Evolutionary conservation across 2,888 invertebrate genomes (phyloP).

Genomic region (Dioctria rufipes): DNA sequence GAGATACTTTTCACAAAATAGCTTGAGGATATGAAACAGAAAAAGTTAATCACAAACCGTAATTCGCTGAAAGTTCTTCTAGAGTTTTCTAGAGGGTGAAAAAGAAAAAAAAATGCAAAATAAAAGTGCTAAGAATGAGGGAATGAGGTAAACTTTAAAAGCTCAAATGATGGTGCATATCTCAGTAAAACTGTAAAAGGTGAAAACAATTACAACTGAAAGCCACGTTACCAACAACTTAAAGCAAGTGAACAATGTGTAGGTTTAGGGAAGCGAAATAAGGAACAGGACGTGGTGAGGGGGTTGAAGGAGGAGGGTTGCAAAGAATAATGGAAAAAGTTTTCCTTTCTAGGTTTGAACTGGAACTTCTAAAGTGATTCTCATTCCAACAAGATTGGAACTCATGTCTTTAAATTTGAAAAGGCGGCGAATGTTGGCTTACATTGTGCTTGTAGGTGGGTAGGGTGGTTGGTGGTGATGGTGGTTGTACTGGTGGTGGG

Average conservation of each 20-base stretch:
- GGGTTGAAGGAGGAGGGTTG: not conserved
- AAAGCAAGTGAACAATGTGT: not conserved
- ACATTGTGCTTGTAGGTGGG: not conserved
- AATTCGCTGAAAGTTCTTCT: constrained; percentile 45
- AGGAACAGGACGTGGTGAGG: not conserved
- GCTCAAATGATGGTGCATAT: constrained; percentile 49
- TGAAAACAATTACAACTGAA: constrained; percentile 41
- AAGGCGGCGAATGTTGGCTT: constrained; percentile 16
- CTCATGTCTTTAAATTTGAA: constrained; percentile 43
- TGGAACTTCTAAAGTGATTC: constrained; percentile 42
- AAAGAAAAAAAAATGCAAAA: not conserved
- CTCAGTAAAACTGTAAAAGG: constrained; percentile 44
- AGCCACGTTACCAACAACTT: constrained; percentile 42
- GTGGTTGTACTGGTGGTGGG: not conserved
- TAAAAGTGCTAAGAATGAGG: not conserved
- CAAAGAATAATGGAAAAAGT: constrained; percentile 48
- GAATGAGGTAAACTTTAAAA: constrained; percentile 33
- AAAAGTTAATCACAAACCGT: constrained; percentile 45
- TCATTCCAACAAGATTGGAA: constrained; percentile 40
- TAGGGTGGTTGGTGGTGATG: not conserved
- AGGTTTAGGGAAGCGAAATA: not conserved
- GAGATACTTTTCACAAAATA: constrained; percentile 5
- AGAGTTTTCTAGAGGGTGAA: not conserved
- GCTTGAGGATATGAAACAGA: constrained; percentile 10
- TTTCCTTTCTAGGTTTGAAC: constrained; percentile 49